phyloP scores from a whole-genome alignment of 2,113 vertebrate genomes.

The Scartelaos histophorus region DNA sequence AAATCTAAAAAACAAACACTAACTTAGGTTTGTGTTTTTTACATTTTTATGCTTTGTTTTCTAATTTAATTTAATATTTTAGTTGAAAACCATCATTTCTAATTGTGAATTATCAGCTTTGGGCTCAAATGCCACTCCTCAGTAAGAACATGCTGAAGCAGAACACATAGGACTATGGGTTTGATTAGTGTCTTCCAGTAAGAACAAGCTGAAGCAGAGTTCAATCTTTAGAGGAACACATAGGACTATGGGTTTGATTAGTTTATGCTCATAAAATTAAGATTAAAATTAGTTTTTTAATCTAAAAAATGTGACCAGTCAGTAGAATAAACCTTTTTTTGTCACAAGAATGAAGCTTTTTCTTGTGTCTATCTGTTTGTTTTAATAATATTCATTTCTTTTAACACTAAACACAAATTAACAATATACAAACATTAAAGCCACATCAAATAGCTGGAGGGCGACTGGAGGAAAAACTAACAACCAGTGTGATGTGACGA shows the following conservation, averaged over 20 bases:
- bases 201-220: too few species aligned
- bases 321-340: neutral
- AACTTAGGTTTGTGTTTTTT: too few species aligned
- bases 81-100: neutral
- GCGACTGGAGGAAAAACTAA: slow-evolving; percentile 28
- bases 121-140: too few species aligned
- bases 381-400: neutral
- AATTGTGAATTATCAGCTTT: neutral
- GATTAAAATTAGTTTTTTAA: neutral
- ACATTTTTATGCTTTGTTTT: too few species aligned
- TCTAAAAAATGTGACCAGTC: neutral
- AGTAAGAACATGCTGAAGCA: too few species aligned
- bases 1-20: neutral
- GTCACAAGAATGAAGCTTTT: too few species aligned
- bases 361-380: neutral
- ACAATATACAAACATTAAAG: slow-evolving; percentile 10
- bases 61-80: too few species aligned
- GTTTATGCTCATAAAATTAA: neutral
- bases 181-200: neutral
- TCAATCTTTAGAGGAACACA: too few species aligned
- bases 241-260: too few species aligned
- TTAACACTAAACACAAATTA: neutral
- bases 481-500: slow-evolving; percentile 37
- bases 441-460: slow-evolving; percentile 1
- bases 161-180: too few species aligned